phyloP scores from a whole-genome alignment of 2,113 vertebrate species.

The Ctenodactylus gundi region DNA sequence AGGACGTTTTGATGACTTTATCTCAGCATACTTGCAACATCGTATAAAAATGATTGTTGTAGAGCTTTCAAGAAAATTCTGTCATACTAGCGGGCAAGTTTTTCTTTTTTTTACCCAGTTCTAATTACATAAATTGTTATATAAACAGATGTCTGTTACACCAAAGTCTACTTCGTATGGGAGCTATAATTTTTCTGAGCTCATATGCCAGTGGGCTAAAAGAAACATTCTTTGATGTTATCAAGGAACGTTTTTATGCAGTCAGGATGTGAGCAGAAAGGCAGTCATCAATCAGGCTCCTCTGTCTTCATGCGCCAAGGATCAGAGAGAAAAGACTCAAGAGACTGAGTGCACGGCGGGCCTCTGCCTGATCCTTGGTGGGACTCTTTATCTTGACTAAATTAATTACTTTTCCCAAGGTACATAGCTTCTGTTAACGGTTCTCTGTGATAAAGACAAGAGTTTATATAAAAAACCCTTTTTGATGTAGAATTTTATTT shows the following conservation, averaged over 20 bases:
- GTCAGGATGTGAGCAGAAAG: not conserved
- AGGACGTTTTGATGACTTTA: slow-evolving; percentile 60
- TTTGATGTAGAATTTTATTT: not conserved
- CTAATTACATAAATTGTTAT: slow-evolving; percentile 67
- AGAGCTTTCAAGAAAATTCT: slow-evolving; percentile 60
- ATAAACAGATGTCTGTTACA: slow-evolving; percentile 64
- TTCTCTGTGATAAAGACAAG: slow-evolving; percentile 2
- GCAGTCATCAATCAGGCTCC: not conserved
- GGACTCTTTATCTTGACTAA: slow-evolving; percentile 35
- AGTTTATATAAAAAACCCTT: not conserved
- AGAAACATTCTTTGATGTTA: slow-evolving; percentile 60
- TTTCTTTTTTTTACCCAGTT: slow-evolving; percentile 53
- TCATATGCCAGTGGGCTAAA: slow-evolving; percentile 49
- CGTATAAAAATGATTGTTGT: slow-evolving; percentile 54
- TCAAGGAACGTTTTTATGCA: slow-evolving; percentile 15
- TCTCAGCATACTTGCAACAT: slow-evolving; percentile 33
- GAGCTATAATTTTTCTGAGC: slow-evolving; percentile 56
- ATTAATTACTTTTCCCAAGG: not conserved
- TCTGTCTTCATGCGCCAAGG: slow-evolving; percentile 17
- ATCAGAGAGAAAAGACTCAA: slow-evolving; percentile 34
- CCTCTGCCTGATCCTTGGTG: not conserved
- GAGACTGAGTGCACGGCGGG: not conserved
- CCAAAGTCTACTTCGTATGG: slow-evolving; percentile 31
- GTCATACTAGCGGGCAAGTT: slow-evolving; percentile 39
- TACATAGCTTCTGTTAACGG: not conserved